Evolutionary conservation across 1,140 invertebrate species (phyloP), one percentile per base, ranked within the genome.

Genomic region (Drosophila tristis): DNA sequence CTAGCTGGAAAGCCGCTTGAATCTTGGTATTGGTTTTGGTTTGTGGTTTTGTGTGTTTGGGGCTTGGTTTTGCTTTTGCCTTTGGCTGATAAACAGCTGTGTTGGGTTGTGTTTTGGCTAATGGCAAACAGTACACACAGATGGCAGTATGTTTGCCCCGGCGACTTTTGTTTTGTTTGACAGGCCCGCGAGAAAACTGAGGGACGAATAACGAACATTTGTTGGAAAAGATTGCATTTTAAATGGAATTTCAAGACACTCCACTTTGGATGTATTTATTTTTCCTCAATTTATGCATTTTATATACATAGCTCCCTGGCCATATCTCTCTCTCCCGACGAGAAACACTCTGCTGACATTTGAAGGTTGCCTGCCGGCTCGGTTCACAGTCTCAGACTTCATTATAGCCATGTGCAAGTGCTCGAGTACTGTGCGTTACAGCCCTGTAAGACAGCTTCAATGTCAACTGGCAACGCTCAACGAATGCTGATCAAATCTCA

Each of bases 301-400:
- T 78, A 80, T 56, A 75, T 78, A 77, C 56, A 75, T 13, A 13
- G 11, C 35, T 39, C 43, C 13, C 56, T 9, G 8, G 29, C 29
- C 29, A 31, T 31, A 45, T 59, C 6, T 23, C 43, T 15, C 51
- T 60, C 8, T 23, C 31, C 1, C 50, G 59, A 78, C 62, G 70
- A 73, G 58, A 85, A 78, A 77, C 66, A 85, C 82, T 72, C 82
- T 25, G 84, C 84, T 84, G 82, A 89, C 85, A 89, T 79, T 79
- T 61, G 82, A 87, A 87, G 82, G 82, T 90, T 87, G 72, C 31
- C 20, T 87, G 72, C 31, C 65, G 31, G 64, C 62, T 67, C 49
- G 48, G 39, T 56, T n/a, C 59, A 74, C 47, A 53, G 7, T 53
- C 9, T 9, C 25, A 73, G 47, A 70, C 66, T 84, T 74, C 60